Evolutionary conservation across 35 echinoderm and acorn worm species (phyloP), one percentile per base, ranked within the genome.

Genomic region (Chiridota heheva): DNA sequence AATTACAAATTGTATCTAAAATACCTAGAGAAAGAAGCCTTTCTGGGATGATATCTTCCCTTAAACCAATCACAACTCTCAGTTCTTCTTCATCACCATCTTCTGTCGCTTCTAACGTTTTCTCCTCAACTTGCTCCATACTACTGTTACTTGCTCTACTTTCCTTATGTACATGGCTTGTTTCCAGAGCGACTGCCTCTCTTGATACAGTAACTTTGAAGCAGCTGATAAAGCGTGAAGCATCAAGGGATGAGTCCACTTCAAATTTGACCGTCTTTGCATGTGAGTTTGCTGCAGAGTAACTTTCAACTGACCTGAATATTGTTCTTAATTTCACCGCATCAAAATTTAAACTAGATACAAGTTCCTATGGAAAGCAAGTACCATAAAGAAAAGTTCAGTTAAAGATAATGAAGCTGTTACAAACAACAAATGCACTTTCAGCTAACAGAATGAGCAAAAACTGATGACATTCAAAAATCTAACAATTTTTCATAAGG

Each of bases 241-340:
- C 69, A 40, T 96, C 92, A 63, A 96, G 84, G 43, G 36, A 36
- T 4, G 79, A 46, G 31, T 90, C 87, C 3, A 67, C 27, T 18
- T 84, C 77, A 73, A 96, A 96, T 53, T 87, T 87, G n/a, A 96
- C 92, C n/a, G n/a, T n/a, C 61, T 82, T 96, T 3, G 82, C 60
- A 41, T 77, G 49, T 39, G 72, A 70, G 8, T 69, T 73, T 20
- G 70, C 43, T 13, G 68, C 77, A 29, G 78, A 35, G 77, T 90
- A 96, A 20, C 59, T 79, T 18, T 44, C 46, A 15, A 96, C 22
- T n/a, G 53, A 78, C 39, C 10, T 40, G 32, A 78, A 0, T n/a
- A 60, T 37, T 18, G 8, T 20, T 1, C 25, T 40, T 2, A 61
- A 42, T 20, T 57, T 78, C 36, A 34, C 25, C 16, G 29, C 3